These are phyloP conservation scores for Sarcoramphus papa DNA, from an alignment of 2,797 vertebrate species.

Conservation along the genomic window DNA sequence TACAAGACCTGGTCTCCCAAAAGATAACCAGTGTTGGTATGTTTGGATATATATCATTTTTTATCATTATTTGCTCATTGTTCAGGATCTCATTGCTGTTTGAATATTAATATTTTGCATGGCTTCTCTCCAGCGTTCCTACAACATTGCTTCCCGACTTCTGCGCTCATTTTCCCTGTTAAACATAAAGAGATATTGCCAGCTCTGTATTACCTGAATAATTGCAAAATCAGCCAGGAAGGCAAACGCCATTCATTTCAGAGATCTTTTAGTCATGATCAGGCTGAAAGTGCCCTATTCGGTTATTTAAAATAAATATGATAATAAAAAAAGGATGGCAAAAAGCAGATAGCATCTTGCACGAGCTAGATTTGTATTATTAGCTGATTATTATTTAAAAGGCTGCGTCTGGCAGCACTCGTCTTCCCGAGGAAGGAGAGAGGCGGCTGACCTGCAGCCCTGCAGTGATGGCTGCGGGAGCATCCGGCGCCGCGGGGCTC, in stretches of 20 bases:
- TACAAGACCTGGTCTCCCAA: conserved; percentile 90
- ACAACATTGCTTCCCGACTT: neutral
- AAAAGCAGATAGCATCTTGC: neutral
- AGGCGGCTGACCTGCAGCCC: neutral
- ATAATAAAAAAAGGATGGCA: neutral
- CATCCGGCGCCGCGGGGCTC: neutral
- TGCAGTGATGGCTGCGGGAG: neutral
- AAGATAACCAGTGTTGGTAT: conserved; percentile 96
- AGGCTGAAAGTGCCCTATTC: neutral
- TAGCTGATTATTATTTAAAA: neutral
- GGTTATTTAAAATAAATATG: neutral
- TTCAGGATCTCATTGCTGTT: neutral
- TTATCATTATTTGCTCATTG: neutral
- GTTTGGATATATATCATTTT: conserved; percentile 27
- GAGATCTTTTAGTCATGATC: neutral
- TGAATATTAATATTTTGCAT: conserved; percentile 10
- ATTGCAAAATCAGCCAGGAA: neutral
- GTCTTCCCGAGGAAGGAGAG: neutral
- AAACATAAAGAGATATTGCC: neutral
- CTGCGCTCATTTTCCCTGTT: neutral
- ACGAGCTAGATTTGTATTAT: neutral
- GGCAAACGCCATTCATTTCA: neutral
- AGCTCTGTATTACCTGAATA: neutral
- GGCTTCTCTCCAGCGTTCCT: neutral
- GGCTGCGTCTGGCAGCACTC: neutral